A percentile compares a stretch with the other conserved stretches of the same genome.
Evolutionary conservation across 2,797 vertebrate species (phyloP).

Genomic region (Tamandua tetradactyla): DNA sequence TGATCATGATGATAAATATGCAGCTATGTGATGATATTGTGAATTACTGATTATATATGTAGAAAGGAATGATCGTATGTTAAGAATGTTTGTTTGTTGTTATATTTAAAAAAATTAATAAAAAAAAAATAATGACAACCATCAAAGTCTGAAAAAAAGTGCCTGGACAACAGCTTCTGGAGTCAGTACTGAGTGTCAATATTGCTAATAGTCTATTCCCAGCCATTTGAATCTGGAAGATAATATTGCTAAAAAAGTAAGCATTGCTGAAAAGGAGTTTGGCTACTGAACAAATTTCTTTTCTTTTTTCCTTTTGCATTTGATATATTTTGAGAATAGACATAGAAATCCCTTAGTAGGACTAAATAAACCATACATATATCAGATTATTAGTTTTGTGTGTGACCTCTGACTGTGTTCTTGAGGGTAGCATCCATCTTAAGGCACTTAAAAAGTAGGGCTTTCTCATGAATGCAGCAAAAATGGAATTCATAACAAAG

Average conservation of each 20-base stretch:
- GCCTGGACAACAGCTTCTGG: neutral
- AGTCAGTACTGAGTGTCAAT: neutral
- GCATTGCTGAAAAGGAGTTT: neutral
- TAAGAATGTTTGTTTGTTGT: too few relatives aligned
- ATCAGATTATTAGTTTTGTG: neutral
- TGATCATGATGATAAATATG: too few relatives aligned
- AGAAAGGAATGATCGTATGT: too few relatives aligned
- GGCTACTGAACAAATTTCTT: neutral
- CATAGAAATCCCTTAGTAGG: conserved; percentile 19
- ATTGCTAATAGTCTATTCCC: neutral
- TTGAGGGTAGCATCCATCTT: conserved; percentile 49
- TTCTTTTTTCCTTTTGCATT: conserved; percentile 18
- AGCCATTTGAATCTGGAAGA: conserved; percentile 25
- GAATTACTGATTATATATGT: too few relatives aligned
- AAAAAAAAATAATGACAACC: neutral
- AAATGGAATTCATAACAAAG: conserved; percentile 70
- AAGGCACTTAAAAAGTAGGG: conserved; percentile 50
- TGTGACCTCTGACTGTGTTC: conserved; percentile 39
- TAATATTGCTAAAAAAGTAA: neutral
- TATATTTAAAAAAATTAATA: too few relatives aligned
- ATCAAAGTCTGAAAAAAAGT: neutral
- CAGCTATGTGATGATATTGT: too few relatives aligned
- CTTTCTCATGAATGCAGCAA: conserved; percentile 56
- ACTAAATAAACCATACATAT: conserved; percentile 7
- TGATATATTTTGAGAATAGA: conserved; percentile 38